A percentile compares a stretch with the other conserved stretches of the same genome.
Conservation (phyloP, 2,797 vertebrate genomes). For the Linurgus olivaceus region DNA sequence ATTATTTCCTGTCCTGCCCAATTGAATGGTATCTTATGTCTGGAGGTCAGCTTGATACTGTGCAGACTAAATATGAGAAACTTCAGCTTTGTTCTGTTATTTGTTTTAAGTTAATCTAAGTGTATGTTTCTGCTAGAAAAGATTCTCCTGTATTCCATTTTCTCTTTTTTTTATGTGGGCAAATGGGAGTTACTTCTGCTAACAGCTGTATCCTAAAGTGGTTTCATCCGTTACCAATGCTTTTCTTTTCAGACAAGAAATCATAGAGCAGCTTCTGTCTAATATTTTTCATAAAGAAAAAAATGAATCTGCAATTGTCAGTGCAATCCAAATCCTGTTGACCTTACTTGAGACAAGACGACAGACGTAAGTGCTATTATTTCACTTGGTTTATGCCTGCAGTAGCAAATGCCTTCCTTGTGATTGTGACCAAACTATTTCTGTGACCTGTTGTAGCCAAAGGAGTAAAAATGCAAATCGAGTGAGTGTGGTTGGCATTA, state of each 20-base stretch:
- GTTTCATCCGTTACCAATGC: neutral
- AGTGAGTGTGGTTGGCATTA: neutral
- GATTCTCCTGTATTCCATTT: neutral
- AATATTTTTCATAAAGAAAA: conserved; percentile 98
- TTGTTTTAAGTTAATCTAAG: neutral
- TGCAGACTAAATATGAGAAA: neutral
- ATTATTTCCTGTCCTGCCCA: neutral
- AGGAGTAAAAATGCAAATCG: neutral
- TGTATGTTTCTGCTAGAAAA: neutral
- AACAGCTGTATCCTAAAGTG: neutral
- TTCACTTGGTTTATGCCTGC: neutral
- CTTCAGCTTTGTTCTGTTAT: neutral
- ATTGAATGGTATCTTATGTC: neutral
- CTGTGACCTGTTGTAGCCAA: neutral
- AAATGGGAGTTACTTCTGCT: neutral
- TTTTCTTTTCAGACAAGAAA: conserved; percentile 86
- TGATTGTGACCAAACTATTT: neutral
- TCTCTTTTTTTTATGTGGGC: neutral
- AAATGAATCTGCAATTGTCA: conserved; percentile 96
- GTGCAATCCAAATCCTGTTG: conserved; percentile 95
- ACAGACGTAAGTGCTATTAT: conserved; percentile 86
- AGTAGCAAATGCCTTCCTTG: neutral
- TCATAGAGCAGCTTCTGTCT: conserved; percentile 92
- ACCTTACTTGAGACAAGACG: conserved; percentile 95
- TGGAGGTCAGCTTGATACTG: neutral